These are phyloP conservation scores for Liparis tanakae DNA, from an alignment of 2,797 vertebrate genomes.

Conservation along the genomic window DNA sequence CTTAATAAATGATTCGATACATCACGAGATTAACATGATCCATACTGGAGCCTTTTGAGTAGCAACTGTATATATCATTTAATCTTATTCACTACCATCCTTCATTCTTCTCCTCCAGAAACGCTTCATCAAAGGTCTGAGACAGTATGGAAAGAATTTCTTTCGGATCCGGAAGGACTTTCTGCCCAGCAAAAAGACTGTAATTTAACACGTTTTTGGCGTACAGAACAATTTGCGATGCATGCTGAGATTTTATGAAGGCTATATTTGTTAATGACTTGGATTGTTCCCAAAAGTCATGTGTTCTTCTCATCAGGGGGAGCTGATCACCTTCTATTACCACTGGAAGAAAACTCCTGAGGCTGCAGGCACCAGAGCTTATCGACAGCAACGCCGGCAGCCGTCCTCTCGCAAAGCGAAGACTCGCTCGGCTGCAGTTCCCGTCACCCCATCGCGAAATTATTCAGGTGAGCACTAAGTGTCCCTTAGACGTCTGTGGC, in stretches of 20 bases:
- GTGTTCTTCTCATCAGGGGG: constrained; percentile 83
- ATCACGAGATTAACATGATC: background rate
- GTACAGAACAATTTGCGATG: constrained; percentile 1
- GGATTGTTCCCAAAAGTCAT: constrained; percentile 5
- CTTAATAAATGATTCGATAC: background rate
- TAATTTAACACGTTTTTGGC: constrained; percentile 73
- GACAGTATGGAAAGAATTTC: constrained; percentile 99
- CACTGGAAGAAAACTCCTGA: constrained; percentile 99
- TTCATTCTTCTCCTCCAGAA: constrained; percentile 82
- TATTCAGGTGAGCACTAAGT: constrained; percentile 87
- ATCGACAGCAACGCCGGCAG: constrained; percentile 94
- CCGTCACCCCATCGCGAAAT: constrained; percentile 89
- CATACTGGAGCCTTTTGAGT: background rate
- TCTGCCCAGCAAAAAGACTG: constrained; percentile 97
- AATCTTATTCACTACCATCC: background rate
- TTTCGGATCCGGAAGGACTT: constrained; percentile 98
- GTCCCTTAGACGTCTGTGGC: background rate
- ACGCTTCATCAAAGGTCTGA: constrained; percentile 97
- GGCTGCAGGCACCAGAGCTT: constrained; percentile 93
- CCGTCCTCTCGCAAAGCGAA: constrained; percentile 96
- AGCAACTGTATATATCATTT: background rate
- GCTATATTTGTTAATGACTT: background rate
- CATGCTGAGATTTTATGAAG: background rate
- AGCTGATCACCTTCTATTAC: constrained; percentile 98
- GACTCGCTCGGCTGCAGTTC: constrained; percentile 91